Conservation (phyloP, 2,113 vertebrate genomes). For the Scomber japonicus region DNA sequence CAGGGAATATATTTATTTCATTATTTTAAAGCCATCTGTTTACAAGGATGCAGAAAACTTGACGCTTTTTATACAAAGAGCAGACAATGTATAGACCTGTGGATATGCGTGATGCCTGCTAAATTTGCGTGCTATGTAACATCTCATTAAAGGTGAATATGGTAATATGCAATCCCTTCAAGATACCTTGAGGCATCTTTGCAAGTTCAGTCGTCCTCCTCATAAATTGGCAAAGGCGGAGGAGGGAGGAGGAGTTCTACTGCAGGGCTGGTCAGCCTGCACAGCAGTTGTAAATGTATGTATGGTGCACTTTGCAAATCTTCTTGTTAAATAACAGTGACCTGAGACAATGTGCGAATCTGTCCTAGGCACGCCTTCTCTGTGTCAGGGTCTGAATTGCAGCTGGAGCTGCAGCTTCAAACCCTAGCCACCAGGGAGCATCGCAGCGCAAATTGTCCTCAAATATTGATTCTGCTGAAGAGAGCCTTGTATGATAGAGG, state of each 20-base stretch:
- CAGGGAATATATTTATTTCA: slow-evolving; percentile 8
- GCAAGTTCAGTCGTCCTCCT: slow-evolving; percentile 31
- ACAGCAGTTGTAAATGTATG: slow-evolving; percentile 48
- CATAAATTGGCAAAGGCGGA: slow-evolving; percentile 51
- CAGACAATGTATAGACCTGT: background rate
- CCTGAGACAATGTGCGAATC: slow-evolving; percentile 45
- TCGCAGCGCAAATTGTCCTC: slow-evolving; percentile 71
- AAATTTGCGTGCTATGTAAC: slow-evolving; percentile 54
- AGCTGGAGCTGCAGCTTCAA: slow-evolving; percentile 57
- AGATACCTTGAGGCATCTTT: slow-evolving; percentile 58
- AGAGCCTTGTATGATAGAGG: slow-evolving; percentile 59
- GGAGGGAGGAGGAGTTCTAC: slow-evolving; percentile 16
- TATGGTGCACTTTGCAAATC: slow-evolving; percentile 36
- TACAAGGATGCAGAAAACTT: slow-evolving; percentile 11
- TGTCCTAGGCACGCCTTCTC: slow-evolving; percentile 23
- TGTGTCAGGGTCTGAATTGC: slow-evolving; percentile 24
- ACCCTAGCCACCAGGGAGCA: slow-evolving; percentile 70
- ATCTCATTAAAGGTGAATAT: slow-evolving; percentile 73
- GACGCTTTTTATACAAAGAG: slow-evolving; percentile 5
- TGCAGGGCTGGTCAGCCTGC: slow-evolving; percentile 21
- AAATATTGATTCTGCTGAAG: slow-evolving; percentile 80
- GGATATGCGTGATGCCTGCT: slow-evolving; percentile 4
- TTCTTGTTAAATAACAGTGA: slow-evolving; percentile 53
- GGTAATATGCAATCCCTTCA: slow-evolving; percentile 62
- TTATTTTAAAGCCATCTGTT: slow-evolving; percentile 30